Percentiles rank a stretch among this genome's conserved stretches.
Conservation (phyloP, 2,888 invertebrate species). For the Cetonia aurata region DNA sequence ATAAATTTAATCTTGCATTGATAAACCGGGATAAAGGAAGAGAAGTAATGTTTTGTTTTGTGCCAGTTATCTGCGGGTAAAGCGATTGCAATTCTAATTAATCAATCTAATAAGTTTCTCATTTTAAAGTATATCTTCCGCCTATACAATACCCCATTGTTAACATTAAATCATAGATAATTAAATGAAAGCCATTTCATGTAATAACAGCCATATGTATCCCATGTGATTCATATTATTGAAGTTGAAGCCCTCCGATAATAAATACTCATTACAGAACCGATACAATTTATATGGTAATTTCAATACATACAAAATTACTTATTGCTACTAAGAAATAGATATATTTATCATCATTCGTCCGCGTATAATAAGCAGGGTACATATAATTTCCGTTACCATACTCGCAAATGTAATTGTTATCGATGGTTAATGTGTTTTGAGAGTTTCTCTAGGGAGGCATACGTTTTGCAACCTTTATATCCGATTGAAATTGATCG, state of each 20-base stretch:
- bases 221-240: conserved; percentile 21
- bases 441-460: conserved; percentile 18
- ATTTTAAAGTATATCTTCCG: too few relatives aligned
- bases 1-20: too few relatives aligned
- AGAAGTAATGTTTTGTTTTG: too few relatives aligned
- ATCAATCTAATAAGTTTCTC: too few relatives aligned
- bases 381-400: conserved; percentile 1
- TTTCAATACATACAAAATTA: conserved; percentile 17
- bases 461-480: conserved; percentile 23
- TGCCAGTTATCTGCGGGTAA: too few relatives aligned
- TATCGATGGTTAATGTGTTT: conserved; percentile 19
- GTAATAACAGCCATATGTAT: not conserved
- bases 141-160: too few relatives aligned
- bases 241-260: not conserved
- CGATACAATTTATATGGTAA: conserved; percentile 31
- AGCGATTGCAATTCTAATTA: too few relatives aligned
- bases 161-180: too few relatives aligned
- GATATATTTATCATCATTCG: not conserved
- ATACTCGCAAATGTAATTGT: conserved; percentile 17
- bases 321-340: conserved; percentile 12
- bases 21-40: too few relatives aligned
- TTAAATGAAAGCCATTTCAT: too few relatives aligned
- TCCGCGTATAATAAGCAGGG: too few relatives aligned
- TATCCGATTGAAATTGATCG: conserved; percentile 37
- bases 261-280: not conserved